These are phyloP conservation scores for Pseudomyrmex gracilis DNA, from an alignment of 1,140 invertebrate species.

Conservation along the genomic window DNA sequence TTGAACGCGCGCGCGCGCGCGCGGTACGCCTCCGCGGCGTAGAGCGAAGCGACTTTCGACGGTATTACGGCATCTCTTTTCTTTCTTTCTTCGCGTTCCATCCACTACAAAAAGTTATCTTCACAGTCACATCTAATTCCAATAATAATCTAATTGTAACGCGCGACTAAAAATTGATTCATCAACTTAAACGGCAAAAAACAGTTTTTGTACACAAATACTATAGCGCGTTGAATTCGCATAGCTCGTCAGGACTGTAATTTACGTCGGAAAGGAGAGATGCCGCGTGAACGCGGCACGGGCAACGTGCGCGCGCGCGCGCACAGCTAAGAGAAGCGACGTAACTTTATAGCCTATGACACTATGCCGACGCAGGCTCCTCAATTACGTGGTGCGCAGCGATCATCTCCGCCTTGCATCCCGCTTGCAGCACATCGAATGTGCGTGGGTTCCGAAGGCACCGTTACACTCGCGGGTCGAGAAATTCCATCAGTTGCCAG, in stretches of 20 bases:
- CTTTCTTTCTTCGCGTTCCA: neutral
- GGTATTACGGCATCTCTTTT: conserved; percentile 44
- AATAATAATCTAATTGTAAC: no score
- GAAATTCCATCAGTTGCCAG: conserved; percentile 62
- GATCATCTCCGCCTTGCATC: conserved; percentile 40
- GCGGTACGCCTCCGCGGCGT: conserved; percentile 63
- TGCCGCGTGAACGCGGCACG: neutral
- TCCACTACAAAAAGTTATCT: no score
- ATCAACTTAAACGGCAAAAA: no score
- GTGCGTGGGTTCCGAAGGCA: conserved; percentile 73
- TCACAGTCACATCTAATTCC: no score
- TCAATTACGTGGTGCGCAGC: conserved; percentile 38
- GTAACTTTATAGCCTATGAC: conserved; percentile 48
- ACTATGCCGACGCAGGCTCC: conserved; percentile 19
- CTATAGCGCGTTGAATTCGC: neutral
- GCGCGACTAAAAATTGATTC: no score
- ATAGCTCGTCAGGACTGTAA: neutral
- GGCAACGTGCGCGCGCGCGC: conserved; percentile 4
- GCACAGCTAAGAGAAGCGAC: neutral
- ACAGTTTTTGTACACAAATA: no score
- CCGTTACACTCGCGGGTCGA: conserved; percentile 61
- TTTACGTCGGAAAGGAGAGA: conserved; percentile 28
- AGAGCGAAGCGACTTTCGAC: conserved; percentile 54
- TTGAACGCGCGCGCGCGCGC: conserved; percentile 20
- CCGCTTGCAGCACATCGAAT: conserved; percentile 59